Evolutionary conservation across 2,888 invertebrate genomes (phyloP), one percentile per base, ranked within the genome.

Genomic region (Heliconius erato): DNA sequence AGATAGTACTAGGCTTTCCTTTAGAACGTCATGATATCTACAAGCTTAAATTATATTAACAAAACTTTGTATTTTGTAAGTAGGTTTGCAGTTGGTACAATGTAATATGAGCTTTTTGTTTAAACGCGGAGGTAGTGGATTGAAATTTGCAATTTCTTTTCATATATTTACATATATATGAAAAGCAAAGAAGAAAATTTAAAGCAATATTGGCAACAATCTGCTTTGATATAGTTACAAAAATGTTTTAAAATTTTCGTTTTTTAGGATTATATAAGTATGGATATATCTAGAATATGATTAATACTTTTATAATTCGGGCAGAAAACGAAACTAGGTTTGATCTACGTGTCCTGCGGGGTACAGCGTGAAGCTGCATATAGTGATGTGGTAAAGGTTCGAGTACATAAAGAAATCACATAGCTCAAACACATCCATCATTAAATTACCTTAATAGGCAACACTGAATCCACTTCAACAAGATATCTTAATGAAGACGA

Each of bases 401-500:
- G 28, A 28, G 28, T 14, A 65, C 14, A 26, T 14, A 26, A 67
- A 67, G 14, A 67, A 16, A 14, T 11, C n/a, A 16, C 16, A 63
- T 23, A 35, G 16, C 23, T 9, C 35, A 69, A 32, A 35, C 19
- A 9, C 44, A 71, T 44, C 26, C 26, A 72, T 72, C 26, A 72
- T 49, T 72, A 28, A 49, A 72, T 72, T 72, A 72, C 26, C 72
- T 72, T 72, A 72, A 26, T 44, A 49, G 49, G 26, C n/a, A 44
- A 44, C 72, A 72, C 44, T 16, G 72, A 72, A 72, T 44, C n/a
- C 26, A 72, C 44, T 44, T 72, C 72, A 72, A 68, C 32, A 68
- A 72, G 44, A 72, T 26, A 7, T 72, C n/a, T 26, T 72, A 72
- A 72, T 72, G 72, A 72, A 72, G 72, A 72, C 26, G 72, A 26